Conservation (phyloP, 2,113 vertebrate species). For the Platanista minor region DNA sequence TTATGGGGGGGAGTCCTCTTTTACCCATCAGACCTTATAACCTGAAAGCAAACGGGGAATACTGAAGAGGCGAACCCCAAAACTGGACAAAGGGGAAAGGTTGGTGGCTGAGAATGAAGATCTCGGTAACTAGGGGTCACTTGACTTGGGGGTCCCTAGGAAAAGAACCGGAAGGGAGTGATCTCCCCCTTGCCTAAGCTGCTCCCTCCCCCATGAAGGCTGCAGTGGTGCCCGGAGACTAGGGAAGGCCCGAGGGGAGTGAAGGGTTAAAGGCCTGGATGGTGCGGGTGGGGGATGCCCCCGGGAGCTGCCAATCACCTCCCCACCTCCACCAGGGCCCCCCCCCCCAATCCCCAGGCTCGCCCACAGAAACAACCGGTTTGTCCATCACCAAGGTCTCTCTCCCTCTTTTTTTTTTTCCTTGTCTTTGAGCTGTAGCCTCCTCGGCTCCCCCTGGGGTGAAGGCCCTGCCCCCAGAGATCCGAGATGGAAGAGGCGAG, state of each 20-base stretch:
- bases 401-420: not conserved
- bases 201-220: not conserved
- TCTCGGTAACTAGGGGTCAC: not conserved
- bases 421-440: not conserved
- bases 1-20: not conserved
- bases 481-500: not conserved
- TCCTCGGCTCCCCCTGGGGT: conserved; percentile 30
- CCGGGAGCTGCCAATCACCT: conserved; percentile 62
- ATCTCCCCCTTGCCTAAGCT: not conserved
- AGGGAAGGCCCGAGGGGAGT: not conserved
- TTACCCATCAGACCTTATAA: not conserved
- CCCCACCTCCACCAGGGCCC: conserved; percentile 29
- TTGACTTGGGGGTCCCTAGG: not conserved
- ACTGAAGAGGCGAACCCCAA: not conserved
- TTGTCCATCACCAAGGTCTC: conserved; percentile 58
- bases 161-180: not conserved
- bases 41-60: conserved; percentile 41
- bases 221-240: not conserved
- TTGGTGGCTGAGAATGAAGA: not conserved
- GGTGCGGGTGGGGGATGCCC: not conserved
- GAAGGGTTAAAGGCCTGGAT: conserved; percentile 52
- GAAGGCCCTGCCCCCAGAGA: conserved; percentile 36
- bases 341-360: not conserved
- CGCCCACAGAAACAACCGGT: conserved; percentile 40
- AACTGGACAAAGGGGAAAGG: conserved; percentile 1